Conservation (phyloP, 2,113 vertebrate genomes). For the Salvelinus alpinus region DNA sequence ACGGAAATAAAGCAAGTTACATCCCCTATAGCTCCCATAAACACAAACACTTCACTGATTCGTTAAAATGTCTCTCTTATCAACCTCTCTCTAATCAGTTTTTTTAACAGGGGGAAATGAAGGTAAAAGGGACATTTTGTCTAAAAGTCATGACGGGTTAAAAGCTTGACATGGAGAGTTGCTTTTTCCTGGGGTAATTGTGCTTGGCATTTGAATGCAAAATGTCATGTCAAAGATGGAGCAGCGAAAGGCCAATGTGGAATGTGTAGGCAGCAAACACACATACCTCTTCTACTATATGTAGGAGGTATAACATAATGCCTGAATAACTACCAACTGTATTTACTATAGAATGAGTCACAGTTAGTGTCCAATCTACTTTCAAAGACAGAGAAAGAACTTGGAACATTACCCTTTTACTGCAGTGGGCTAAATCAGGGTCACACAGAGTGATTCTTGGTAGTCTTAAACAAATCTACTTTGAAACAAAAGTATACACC, state of each 20-base stretch:
- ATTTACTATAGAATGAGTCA: background rate
- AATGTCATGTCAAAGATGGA: slow-evolving; percentile 28
- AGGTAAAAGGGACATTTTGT: background rate
- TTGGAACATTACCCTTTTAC: background rate
- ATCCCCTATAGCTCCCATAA: background rate
- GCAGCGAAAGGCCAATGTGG: slow-evolving; percentile 5
- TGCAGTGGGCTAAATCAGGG: too few relatives aligned
- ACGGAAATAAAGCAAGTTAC: background rate
- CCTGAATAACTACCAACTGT: background rate
- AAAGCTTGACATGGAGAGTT: background rate
- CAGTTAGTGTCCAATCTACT: background rate
- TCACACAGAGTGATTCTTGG: too few relatives aligned
- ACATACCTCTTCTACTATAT: background rate
- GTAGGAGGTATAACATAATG: background rate
- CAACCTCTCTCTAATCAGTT: background rate
- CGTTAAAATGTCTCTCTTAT: background rate
- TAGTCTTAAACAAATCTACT: too few relatives aligned
- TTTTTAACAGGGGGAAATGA: background rate
- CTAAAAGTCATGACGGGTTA: background rate
- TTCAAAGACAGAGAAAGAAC: slow-evolving; percentile 14
- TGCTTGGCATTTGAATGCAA: slow-evolving; percentile 27
- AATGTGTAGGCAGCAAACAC: slow-evolving; percentile 15
- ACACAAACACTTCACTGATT: background rate
- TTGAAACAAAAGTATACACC: too few relatives aligned
- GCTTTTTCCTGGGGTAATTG: slow-evolving; percentile 11